phyloP scores from a whole-genome alignment of 2,797 vertebrate genomes.

The Parauchenoglanis punctatus region DNA sequence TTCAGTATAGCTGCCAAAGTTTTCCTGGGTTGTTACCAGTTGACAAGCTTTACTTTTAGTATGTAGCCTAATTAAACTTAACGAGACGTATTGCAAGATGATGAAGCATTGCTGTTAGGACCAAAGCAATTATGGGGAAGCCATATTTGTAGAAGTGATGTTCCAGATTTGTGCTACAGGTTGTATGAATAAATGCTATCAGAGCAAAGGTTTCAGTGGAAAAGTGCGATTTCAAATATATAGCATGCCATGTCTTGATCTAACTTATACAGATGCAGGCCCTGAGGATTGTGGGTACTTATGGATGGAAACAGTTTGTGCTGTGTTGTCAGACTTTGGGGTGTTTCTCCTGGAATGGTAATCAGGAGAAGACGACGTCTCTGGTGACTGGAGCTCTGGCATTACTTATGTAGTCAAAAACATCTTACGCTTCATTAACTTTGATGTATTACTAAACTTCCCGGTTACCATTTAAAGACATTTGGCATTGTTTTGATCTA shows the following conservation, averaged over 20 bases:
- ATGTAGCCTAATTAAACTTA: not conserved
- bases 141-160: not conserved
- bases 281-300: not conserved
- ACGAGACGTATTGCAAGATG: not conserved
- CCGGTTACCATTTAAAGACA: not conserved
- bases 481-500: slow-evolving; percentile 7
- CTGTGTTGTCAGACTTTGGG: slow-evolving; percentile 12
- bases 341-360: slow-evolving; percentile 23
- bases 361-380: not conserved
- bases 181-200: not conserved
- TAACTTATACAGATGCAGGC: slow-evolving; percentile 10
- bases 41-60: not conserved
- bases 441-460: slow-evolving; percentile 22
- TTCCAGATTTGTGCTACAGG: not conserved
- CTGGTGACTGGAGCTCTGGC: not conserved
- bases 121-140: not conserved
- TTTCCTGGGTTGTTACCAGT: not conserved
- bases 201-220: not conserved
- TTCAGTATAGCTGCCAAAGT: not conserved
- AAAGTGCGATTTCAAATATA: not conserved
- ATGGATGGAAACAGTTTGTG: slow-evolving; percentile 19
- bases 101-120: not conserved
- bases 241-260: not conserved
- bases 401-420: not conserved
- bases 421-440: slow-evolving; percentile 19